A percentile compares a stretch with the other conserved stretches of the same genome.
Evolutionary conservation across 2,797 vertebrate genomes (phyloP).

Genomic region (Spinus pinus): DNA sequence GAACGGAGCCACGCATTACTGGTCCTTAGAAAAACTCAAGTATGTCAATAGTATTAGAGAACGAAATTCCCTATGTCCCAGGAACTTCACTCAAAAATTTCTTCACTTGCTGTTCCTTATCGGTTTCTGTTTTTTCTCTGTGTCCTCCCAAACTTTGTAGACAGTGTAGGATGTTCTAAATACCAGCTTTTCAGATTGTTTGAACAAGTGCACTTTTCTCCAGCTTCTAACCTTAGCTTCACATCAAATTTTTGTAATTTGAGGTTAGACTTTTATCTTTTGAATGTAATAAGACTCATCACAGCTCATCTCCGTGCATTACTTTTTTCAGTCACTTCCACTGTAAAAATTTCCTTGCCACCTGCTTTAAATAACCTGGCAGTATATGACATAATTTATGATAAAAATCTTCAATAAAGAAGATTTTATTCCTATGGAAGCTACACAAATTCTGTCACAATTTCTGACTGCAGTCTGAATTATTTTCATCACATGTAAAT

Average conservation of each 20-base stretch:
- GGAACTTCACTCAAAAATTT: neutral
- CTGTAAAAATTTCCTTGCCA: neutral
- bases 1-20: constrained; percentile 96
- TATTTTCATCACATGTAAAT: neutral
- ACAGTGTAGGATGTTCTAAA: neutral
- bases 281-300: neutral
- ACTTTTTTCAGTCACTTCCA: neutral
- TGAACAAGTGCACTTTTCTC: neutral
- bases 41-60: constrained; percentile 55
- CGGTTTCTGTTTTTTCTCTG: neutral
- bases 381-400: neutral
- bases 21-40: constrained; percentile 98
- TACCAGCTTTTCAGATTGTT: neutral
- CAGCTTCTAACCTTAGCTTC: neutral
- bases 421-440: neutral
- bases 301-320: neutral
- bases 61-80: neutral
- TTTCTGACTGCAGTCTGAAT: neutral
- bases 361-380: neutral
- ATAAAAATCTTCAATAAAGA: neutral
- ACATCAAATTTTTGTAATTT: neutral
- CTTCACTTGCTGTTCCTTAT: neutral
- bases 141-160: neutral
- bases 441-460: neutral
- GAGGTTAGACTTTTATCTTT: neutral